phyloP scores from a whole-genome alignment of 2,113 vertebrate species.

The Morone saxatilis region DNA sequence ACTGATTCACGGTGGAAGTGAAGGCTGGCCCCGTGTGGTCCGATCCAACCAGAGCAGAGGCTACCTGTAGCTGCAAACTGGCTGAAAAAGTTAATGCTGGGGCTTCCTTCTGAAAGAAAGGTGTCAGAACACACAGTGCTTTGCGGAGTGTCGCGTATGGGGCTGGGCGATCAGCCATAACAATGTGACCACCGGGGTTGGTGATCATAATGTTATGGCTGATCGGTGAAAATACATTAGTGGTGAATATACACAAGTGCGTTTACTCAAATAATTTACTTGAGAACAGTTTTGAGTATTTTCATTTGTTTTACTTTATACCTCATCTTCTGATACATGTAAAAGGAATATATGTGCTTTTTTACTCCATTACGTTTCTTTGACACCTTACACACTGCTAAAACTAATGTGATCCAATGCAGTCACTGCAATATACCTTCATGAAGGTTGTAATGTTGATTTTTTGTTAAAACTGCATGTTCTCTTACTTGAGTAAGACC shows the following conservation, averaged over 20 bases:
- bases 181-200: too few species aligned
- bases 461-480: background rate
- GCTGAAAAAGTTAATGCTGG: too few species aligned
- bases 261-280: background rate
- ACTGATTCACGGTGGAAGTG: too few species aligned
- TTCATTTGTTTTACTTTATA: background rate
- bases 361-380: background rate
- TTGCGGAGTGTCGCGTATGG: too few species aligned
- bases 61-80: too few species aligned
- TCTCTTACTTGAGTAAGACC: background rate
- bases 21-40: too few species aligned
- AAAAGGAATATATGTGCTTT: background rate
- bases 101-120: too few species aligned
- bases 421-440: background rate
- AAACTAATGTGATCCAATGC: background rate
- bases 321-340: background rate
- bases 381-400: background rate
- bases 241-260: background rate
- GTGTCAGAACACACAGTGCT: too few species aligned
- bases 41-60: too few species aligned
- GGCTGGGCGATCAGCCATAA: too few species aligned
- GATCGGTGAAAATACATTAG: background rate
- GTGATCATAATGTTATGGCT: too few species aligned
- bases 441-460: background rate
- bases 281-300: background rate